Percentiles rank a stretch among this genome's conserved stretches.
Conservation (phyloP, 2,797 vertebrate species). For the Peromyscus melanophrys region DNA sequence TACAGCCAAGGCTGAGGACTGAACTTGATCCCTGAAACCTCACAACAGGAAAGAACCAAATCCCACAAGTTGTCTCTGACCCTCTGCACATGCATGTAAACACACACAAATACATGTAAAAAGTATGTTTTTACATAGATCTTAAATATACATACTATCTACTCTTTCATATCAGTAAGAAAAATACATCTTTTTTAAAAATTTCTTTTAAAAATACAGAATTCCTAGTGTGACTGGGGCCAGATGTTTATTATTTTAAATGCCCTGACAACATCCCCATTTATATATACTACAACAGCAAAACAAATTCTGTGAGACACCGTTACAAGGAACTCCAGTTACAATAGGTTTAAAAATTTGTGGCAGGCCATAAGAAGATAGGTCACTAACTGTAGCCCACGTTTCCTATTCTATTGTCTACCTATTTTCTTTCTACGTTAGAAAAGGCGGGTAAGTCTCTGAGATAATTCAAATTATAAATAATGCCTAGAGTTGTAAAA, state of each 20-base stretch:
- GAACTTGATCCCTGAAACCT: background rate
- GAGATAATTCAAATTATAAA: constrained; percentile 12
- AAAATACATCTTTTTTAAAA: background rate
- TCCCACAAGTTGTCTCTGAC: background rate
- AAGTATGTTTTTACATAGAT: background rate
- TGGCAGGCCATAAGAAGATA: background rate
- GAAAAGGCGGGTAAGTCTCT: background rate
- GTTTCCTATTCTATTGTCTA: background rate
- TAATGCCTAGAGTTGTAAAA: background rate
- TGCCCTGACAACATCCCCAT: background rate
- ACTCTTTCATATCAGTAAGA: background rate
- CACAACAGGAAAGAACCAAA: background rate
- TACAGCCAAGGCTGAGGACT: background rate
- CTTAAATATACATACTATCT: background rate
- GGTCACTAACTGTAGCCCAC: background rate
- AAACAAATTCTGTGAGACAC: background rate
- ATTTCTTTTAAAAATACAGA: background rate
- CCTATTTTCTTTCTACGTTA: constrained; percentile 4
- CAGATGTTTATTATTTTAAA: constrained; percentile 35
- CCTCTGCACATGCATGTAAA: background rate
- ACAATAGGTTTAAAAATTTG: background rate
- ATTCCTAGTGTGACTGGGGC: background rate
- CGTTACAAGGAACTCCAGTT: background rate
- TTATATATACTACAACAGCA: constrained; percentile 36
- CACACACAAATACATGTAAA: background rate